A percentile compares a stretch with the other conserved stretches of the same genome.
These are phyloP conservation scores for Ptychodera flava DNA, from an alignment of 35 echinoderm and acorn worm genomes.

Conservation along the genomic window DNA sequence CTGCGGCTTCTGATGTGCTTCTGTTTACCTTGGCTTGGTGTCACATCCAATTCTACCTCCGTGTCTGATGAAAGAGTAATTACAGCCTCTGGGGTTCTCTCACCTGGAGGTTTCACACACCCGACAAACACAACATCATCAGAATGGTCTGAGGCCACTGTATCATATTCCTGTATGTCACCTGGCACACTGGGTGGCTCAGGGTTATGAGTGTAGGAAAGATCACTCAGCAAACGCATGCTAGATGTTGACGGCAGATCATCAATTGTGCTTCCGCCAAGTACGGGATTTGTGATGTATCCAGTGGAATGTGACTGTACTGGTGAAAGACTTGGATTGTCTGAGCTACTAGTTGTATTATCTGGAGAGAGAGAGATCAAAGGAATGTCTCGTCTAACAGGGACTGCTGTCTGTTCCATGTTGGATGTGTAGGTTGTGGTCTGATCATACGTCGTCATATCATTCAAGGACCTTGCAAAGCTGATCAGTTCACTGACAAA, in stretches of 20 bases:
- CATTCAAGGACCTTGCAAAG: constrained; percentile 81
- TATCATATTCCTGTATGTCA: too few species aligned
- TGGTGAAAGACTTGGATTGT: background rate
- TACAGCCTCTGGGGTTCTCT: constrained; percentile 63
- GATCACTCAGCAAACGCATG: background rate
- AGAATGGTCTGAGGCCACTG: constrained; percentile 5
- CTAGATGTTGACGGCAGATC: background rate
- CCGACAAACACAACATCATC: constrained; percentile 70
- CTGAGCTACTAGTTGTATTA: constrained; percentile 8
- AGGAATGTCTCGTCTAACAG: background rate
- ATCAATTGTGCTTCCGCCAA: background rate
- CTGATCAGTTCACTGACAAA: constrained; percentile 88
- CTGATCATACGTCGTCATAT: constrained; percentile 80
- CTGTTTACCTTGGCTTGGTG: constrained; percentile 2
- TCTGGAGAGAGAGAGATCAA: constrained; percentile 13
- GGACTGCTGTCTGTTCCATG: background rate
- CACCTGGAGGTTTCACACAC: constrained; percentile 37
- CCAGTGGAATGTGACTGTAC: too few species aligned
- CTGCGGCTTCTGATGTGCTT: constrained; percentile 6
- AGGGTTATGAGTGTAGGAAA: background rate
- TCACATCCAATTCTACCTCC: constrained; percentile 2
- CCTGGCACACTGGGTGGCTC: background rate
- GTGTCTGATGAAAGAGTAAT: constrained; percentile 32
- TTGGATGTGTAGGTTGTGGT: constrained; percentile 46
- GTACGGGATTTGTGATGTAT: too few species aligned